Conservation (phyloP, 2,113 vertebrate species). For the Balaeniceps rex region DNA sequence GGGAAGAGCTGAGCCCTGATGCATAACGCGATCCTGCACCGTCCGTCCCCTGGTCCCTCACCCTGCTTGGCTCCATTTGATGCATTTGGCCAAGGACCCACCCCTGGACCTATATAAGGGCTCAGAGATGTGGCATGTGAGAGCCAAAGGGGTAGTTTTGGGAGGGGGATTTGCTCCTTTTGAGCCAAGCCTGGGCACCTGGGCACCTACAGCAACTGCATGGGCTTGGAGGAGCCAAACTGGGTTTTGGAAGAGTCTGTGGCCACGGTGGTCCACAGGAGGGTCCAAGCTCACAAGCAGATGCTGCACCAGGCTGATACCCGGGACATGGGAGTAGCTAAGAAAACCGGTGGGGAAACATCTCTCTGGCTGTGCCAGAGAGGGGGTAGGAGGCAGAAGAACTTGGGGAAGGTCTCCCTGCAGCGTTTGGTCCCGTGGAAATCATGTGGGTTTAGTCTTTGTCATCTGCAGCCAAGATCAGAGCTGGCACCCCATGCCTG, state of each 20-base stretch:
- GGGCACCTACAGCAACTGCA: background rate
- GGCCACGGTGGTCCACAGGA: background rate
- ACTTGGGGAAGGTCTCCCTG: background rate
- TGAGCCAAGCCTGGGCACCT: background rate
- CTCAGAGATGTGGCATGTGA: background rate
- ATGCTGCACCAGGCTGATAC: background rate
- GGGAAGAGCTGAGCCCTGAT: background rate
- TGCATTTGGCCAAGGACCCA: background rate
- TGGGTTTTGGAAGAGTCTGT: background rate
- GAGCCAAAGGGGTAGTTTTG: background rate
- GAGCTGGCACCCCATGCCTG: background rate
- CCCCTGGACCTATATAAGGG: background rate
- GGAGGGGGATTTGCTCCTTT: background rate
- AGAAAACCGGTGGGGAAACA: background rate
- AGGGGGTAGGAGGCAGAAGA: background rate
- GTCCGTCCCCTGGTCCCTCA: background rate
- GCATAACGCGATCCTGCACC: background rate
- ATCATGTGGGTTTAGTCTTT: background rate
- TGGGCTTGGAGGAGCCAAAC: background rate
- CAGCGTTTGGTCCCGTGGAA: fast-evolving
- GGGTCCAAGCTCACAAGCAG: background rate
- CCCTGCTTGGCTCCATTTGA: background rate
- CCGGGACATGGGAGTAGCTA: background rate
- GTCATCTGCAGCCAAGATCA: background rate
- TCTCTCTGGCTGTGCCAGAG: background rate